Percentiles rank a stretch among this genome's conserved stretches.
These are phyloP conservation scores for Meteorus colon DNA, from an alignment of 2,888 invertebrate species.

Conservation along the genomic window DNA sequence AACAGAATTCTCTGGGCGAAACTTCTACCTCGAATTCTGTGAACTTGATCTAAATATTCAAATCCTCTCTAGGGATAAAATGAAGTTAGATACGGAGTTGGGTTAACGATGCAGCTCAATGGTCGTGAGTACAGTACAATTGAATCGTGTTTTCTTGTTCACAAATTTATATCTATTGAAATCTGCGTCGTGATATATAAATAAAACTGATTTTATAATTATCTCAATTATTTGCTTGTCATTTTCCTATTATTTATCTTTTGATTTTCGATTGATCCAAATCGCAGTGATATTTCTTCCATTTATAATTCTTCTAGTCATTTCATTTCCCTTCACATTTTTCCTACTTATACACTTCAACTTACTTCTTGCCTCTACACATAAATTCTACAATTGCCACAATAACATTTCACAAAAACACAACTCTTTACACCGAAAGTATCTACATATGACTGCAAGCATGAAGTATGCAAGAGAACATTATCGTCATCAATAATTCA, in stretches of 20 bases:
- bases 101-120: constrained; percentile 38
- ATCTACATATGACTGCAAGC: not conserved
- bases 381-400: not conserved
- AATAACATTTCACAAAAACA: not conserved
- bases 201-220: not conserved
- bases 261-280: too few species aligned
- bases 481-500: constrained; percentile 7
- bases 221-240: not conserved
- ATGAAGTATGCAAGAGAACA: not conserved
- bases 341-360: too few species aligned
- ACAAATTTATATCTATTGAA: constrained; percentile 10
- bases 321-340: not conserved
- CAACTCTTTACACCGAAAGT: not conserved
- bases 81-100: not conserved
- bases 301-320: too few species aligned
- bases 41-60: constrained; percentile 62
- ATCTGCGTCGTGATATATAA: not conserved
- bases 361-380: not conserved
- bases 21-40: constrained; percentile 44
- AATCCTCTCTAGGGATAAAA: constrained; percentile 45
- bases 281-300: too few species aligned
- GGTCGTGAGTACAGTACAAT: constrained; percentile 13
- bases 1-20: constrained; percentile 7
- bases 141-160: not conserved
- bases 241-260: constrained; percentile 1